Evolutionary conservation across 1,140 invertebrate species (phyloP), one percentile per base, ranked within the genome.

Genomic region (Helicoverpa armigera): DNA sequence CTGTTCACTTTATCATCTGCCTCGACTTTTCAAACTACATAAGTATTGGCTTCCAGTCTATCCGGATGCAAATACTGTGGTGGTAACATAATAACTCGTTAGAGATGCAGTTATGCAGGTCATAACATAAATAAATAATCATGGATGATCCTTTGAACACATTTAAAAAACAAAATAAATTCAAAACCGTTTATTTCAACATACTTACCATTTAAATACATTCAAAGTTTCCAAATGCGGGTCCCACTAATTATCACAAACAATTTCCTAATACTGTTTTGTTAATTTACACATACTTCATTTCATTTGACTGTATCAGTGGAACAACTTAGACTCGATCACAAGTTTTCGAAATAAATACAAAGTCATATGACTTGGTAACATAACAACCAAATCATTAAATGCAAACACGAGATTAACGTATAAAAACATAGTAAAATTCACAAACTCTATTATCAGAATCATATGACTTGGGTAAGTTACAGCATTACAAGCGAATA

Each of bases 371-470:
- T 70, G 50, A 77, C 50, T 77, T 73, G 11, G 31, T 2, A 60
- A 65, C 56, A 12, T 2, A 60, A 65, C 56, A 12, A 63, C 43
- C 2, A 65, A 76, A 65, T 67, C 9, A 10, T 77, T 54, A 48
- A 76, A 51, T 51, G 18, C 60, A 67, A 77, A 77, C 50, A 65
- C 10, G 29, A 77, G 61, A 77, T 77, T 77, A 77, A 60, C 3
- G 5, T 53, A 18, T n/a, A 67, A 16, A 5, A 63, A 77, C 58
- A 75, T 75, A 35, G 35, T 54, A 54, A 77, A 67, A 65, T 53
- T 65, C 43, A 76, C 73, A 65, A 72, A 73, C 70, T 54, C 43
- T 61, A 9, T 77, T 77, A 77, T 73, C 78, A 72, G 63, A 29
- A 75, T 63, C 61, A 67, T 70, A 70, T 70, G 58, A 70, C 69